Evolutionary conservation across 2,113 vertebrate genomes (phyloP).

Genomic region (Pyrgilauda ruficollis): DNA sequence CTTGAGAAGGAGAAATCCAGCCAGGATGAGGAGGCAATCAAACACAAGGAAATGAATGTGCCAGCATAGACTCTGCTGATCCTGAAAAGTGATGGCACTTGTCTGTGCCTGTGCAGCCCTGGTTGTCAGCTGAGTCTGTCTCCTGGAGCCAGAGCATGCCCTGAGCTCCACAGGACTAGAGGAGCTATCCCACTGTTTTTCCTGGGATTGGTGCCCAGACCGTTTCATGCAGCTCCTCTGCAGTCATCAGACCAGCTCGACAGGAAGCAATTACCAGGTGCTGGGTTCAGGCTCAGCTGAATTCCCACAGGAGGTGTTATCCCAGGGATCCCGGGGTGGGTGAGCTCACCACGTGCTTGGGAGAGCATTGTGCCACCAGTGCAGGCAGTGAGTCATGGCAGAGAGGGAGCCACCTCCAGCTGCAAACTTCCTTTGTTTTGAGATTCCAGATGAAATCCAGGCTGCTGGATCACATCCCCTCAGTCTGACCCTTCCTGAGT

Average conservation of each 20-base stretch:
- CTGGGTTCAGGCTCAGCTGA: background rate
- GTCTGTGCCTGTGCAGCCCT: background rate
- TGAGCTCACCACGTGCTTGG: background rate
- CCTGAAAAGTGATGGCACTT: background rate
- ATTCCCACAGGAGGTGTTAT: background rate
- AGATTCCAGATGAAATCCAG: background rate
- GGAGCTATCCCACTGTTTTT: background rate
- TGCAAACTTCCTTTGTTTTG: background rate
- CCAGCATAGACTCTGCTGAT: background rate
- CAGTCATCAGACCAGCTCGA: conserved; percentile 14
- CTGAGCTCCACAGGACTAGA: background rate
- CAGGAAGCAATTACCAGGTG: conserved; percentile 41
- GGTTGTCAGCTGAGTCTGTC: background rate
- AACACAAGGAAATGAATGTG: background rate
- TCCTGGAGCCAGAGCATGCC: background rate
- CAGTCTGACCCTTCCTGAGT: background rate
- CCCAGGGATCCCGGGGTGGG: background rate
- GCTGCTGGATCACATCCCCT: background rate
- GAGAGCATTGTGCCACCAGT: background rate
- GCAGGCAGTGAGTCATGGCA: background rate
- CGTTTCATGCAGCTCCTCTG: background rate
- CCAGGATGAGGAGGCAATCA: background rate
- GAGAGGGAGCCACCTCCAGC: background rate
- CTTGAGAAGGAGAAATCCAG: background rate
- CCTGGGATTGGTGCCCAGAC: background rate